Evolutionary conservation across 2,888 invertebrate species (phyloP).

Genomic region (Allolobophora icterica): DNA sequence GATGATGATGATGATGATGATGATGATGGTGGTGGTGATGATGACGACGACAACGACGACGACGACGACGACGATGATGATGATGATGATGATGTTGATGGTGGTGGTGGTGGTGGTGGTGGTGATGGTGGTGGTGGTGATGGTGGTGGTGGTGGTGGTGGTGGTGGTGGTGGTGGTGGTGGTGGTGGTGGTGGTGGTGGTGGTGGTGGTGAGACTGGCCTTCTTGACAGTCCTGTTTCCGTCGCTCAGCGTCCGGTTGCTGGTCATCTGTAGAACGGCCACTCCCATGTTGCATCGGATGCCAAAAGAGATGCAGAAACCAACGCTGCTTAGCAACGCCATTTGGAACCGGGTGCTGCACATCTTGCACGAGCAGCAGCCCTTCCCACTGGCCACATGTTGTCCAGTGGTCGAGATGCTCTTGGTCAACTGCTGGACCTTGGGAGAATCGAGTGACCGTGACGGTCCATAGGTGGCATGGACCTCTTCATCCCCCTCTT

Average conservation of each 20-base stretch:
- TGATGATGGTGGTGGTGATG: background rate
- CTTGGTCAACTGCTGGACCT: background rate
- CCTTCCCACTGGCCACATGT: background rate
- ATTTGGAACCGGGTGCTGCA: constrained; percentile 61
- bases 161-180: constrained; percentile 35
- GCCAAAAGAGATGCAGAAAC: constrained; percentile 73
- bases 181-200: constrained; percentile 4
- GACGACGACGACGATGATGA: constrained; percentile 22
- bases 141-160: constrained; percentile 38
- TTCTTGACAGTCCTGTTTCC: background rate
- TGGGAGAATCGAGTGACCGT: constrained; percentile 15
- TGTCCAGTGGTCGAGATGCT: background rate
- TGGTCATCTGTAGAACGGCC: constrained; percentile 82
- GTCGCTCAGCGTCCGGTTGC: constrained; percentile 50
- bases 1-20: background rate
- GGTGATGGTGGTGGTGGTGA: constrained; percentile 38
- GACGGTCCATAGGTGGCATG: background rate
- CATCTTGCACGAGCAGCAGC: constrained; percentile 28
- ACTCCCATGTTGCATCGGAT: constrained; percentile 99
- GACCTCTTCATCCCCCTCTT: constrained; percentile 43
- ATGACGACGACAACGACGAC: background rate
- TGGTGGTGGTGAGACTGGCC: background rate
- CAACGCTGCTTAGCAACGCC: constrained; percentile 67
- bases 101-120: constrained; percentile 22
- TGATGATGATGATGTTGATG: constrained; percentile 21